A percentile compares a stretch with the other conserved stretches of the same genome.
phyloP scores from a whole-genome alignment of 2,888 invertebrate species.

The Polia nebulosa region DNA sequence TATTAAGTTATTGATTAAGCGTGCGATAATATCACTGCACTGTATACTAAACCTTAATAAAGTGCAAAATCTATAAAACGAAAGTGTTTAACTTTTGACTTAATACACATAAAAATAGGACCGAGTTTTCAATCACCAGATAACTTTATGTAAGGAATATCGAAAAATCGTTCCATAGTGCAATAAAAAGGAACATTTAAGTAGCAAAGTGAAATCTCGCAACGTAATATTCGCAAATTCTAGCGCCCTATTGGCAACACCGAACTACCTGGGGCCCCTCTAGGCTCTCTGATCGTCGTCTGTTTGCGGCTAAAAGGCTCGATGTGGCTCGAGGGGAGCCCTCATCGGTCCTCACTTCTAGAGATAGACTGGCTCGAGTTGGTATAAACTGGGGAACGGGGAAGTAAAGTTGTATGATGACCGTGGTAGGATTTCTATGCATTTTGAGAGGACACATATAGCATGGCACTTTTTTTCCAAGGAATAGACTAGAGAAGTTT shows the following conservation, averaged over 20 bases:
- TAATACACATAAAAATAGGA: conserved; percentile 20
- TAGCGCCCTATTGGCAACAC: conserved; percentile 61
- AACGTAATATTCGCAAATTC: conserved; percentile 4
- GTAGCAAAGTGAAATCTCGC: not conserved
- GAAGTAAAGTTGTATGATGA: conserved; percentile 20
- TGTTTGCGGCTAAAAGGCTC: conserved; percentile 86
- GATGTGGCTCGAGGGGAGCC: conserved; percentile 83
- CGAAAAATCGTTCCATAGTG: no score
- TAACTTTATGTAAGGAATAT: no score
- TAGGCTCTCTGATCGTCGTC: conserved; percentile 91
- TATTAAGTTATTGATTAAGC: no score
- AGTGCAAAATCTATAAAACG: conserved; percentile 16
- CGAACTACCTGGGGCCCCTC: conserved; percentile 90
- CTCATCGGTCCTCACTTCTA: conserved; percentile 91
- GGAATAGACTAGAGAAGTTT: not conserved
- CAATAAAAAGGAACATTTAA: conserved; percentile 18
- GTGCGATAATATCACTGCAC: no score
- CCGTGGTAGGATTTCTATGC: not conserved
- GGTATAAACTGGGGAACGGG: conserved; percentile 87
- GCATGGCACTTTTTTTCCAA: not conserved
- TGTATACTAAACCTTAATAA: no score
- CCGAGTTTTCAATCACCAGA: no score
- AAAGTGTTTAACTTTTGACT: conserved; percentile 7
- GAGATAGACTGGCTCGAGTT: conserved; percentile 91
- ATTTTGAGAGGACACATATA: not conserved